Evolutionary conservation across 2,888 invertebrate species (phyloP), one percentile per base, ranked within the genome.

Genomic region (Trissolcus japonicus): DNA sequence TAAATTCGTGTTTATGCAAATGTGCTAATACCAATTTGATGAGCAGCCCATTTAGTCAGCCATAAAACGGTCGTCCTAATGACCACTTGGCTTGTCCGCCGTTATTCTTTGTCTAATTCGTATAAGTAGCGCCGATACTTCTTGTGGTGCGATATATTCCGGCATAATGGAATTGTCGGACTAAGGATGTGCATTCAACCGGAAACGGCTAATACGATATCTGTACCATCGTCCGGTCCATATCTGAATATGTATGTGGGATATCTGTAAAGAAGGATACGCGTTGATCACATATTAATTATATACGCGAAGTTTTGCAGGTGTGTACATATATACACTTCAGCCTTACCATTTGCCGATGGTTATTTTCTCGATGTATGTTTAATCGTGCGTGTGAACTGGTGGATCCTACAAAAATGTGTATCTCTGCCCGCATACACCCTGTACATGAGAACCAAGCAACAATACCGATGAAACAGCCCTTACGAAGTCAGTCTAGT

Each of bases 371-470:
- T 78, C 46, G 53, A 54, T 21, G 25, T 25, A 54, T 71, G 78
- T 54, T 78, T 79, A 79, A 84, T 84, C 80, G 80, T 80, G 80
- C 83, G 84, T 84, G 84, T 81, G 83, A 83, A 84, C 80, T 66
- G 69, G 79, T 79, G 60, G 56, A 53, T 7, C 41, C 11, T 16
- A 69, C 25, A 66, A 68, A 65, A 62, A 21, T 29, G 13, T 50
- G 68, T 56, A 55, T 57, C 50, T 74, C 61, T 61, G 67, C 71
- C 71, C 78, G 74, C 74, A 75, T 75, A 55, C 41, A 50, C 59
- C 74, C 66, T 25, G 6, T 25, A 4, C 74, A 65, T 71, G 66
- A 69, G 74, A 74, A 75, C 74, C 41, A 59, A 59, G 62, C 4
- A 25, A 25, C 25, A 68, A 66, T 61, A 59, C 62, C 50, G 54